A percentile compares a stretch with the other conserved stretches of the same genome.
These are phyloP conservation scores for Drosophila nannoptera DNA, from an alignment of 1,140 invertebrate genomes.

Conservation along the genomic window DNA sequence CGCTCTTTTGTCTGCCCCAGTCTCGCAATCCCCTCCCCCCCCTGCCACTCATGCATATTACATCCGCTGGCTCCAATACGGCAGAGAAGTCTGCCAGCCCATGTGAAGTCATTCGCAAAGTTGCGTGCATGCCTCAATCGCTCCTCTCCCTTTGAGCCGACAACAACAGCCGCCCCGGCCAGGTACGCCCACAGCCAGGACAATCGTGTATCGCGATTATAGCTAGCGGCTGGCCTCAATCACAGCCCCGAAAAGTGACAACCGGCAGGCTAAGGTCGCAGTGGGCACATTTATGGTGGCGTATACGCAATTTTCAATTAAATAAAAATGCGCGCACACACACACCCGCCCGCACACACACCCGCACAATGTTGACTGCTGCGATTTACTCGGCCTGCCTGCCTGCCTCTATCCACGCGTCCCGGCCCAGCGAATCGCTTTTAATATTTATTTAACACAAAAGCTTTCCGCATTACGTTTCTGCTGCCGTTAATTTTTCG, in stretches of 20 bases:
- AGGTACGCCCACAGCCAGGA: constrained; percentile 43
- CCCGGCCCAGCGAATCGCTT: constrained; percentile 65
- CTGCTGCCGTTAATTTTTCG: constrained; percentile 75
- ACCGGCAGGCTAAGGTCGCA: constrained; percentile 48
- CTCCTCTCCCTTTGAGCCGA: constrained; percentile 47
- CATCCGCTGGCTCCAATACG: constrained; percentile 44
- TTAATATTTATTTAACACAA: constrained; percentile 78
- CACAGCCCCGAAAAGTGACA: constrained; percentile 10
- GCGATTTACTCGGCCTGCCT: constrained; percentile 58
- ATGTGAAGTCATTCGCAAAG: constrained; percentile 33
- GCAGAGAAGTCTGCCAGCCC: constrained; percentile 27
- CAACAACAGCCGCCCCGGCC: constrained; percentile 37
- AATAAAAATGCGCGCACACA: constrained; percentile 56
- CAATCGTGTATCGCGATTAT: constrained; percentile 42
- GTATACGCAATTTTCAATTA: constrained; percentile 74
- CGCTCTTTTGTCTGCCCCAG: constrained; percentile 53
- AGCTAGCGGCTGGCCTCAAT: constrained; percentile 6
- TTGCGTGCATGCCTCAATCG: constrained; percentile 61
- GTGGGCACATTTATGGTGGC: constrained; percentile 69
- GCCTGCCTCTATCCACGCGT: constrained; percentile 6
- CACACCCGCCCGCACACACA: background rate
- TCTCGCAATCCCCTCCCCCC: constrained; percentile 17
- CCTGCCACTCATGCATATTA: constrained; percentile 57
- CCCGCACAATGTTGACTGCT: constrained; percentile 2
- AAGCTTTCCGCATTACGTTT: constrained; percentile 75